Conservation (phyloP, 2,113 vertebrate species). For the Pyrgilauda ruficollis region DNA sequence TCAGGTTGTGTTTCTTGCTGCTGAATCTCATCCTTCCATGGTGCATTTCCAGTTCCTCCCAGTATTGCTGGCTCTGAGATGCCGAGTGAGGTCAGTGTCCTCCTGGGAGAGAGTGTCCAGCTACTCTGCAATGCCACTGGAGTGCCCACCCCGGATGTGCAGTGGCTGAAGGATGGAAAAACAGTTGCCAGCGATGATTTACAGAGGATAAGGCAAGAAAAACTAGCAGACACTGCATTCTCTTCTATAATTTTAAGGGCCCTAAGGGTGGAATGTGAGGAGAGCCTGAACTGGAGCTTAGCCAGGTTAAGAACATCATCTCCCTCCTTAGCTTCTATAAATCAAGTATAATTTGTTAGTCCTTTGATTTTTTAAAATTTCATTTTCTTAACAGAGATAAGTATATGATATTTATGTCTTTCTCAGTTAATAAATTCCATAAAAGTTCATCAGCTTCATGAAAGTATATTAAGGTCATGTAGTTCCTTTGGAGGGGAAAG, state of each 20-base stretch:
- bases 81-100: slow-evolving; percentile 83
- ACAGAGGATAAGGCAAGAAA: slow-evolving; percentile 77
- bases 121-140: slow-evolving; percentile 83
- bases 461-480: background rate
- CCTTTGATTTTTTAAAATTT: background rate
- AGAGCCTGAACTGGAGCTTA: background rate
- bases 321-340: background rate
- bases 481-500: background rate
- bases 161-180: slow-evolving; percentile 92
- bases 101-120: slow-evolving; percentile 84
- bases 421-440: background rate
- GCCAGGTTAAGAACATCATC: background rate
- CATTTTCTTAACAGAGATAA: background rate
- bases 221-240: background rate
- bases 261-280: background rate
- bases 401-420: background rate
- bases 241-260: background rate
- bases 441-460: background rate
- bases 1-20: background rate
- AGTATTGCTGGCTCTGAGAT: slow-evolving; percentile 86
- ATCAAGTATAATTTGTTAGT: background rate
- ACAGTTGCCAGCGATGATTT: slow-evolving; percentile 54
- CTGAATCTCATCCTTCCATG: background rate
- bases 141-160: slow-evolving; percentile 79
- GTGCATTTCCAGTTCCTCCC: slow-evolving; percentile 83